Evolutionary conservation across 2,888 invertebrate genomes (phyloP), one percentile per base, ranked within the genome.

Genomic region (Meandrusa payeni): DNA sequence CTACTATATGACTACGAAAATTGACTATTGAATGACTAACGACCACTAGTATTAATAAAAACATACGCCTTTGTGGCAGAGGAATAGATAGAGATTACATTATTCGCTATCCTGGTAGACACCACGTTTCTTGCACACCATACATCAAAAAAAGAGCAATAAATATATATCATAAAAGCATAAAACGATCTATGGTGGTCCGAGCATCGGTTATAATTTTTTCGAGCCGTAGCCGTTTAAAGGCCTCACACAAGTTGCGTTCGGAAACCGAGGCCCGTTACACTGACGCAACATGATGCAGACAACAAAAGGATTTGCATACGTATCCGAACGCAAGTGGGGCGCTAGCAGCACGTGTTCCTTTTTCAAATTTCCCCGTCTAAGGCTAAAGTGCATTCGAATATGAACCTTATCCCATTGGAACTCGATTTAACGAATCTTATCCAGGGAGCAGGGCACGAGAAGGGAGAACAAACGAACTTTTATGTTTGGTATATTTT

Each of bases 221-320:
- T n/a, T n/a, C n/a, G n/a, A n/a, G n/a, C n/a, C n/a, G n/a, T 31
- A 5, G 7, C 20, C 17, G 15, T 33, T 39, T 36, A 47, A 50
- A 41, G 46, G 47, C 48, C 43, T 51, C 57, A 60, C 59, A 54
- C 56, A 52, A 61, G 57, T 47, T 49, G 44, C 49, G 57, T 69
- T 61, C 68, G 56, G 56, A 65, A 72, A 71, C 55, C 48, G 46
- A 49, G 61, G 60, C 61, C 80, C 76, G 77, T 76, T 76, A 77
- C 53, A 55, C 54, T 76, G 74, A 79, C 66, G 59, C 57, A 52
- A 49, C 52, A 6, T 17, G 32, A 22, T 36, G 60, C 72, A 69
- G 74, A 81, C 80, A 79, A 82, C 80, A 82, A 85, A 83, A 74
- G 59, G 70, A 81, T 85, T 85, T 81, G 79, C 85, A 83, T 81